phyloP scores from a whole-genome alignment of 2,888 invertebrate species.

The Himalopsyche kuldschensis region DNA sequence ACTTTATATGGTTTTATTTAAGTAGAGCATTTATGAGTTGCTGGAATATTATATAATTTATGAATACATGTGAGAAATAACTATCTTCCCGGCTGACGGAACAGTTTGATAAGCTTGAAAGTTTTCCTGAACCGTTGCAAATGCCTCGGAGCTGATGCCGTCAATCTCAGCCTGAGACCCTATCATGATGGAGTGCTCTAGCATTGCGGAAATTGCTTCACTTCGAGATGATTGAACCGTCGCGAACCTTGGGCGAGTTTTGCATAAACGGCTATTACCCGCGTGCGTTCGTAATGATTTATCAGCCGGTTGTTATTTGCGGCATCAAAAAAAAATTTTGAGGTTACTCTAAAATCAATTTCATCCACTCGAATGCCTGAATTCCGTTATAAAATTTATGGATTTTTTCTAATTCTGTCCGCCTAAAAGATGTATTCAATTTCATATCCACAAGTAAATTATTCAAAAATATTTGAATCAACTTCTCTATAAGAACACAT shows the following conservation, averaged over 20 bases:
- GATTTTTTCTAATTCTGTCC: no score
- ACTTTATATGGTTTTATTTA: no score
- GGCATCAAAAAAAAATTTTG: background rate
- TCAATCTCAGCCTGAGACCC: background rate
- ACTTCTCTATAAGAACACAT: no score
- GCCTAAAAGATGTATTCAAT: no score
- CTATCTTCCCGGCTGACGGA: background rate
- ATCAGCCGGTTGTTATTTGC: background rate
- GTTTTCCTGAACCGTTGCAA: background rate
- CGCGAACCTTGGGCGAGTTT: background rate
- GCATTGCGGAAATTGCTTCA: background rate
- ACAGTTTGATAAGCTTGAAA: background rate
- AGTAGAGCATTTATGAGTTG: background rate
- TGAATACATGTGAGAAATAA: background rate
- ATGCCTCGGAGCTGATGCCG: background rate
- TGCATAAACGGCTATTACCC: background rate
- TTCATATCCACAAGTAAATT: no score
- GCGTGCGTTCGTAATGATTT: background rate
- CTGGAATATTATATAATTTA: background rate
- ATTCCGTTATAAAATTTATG: no score
- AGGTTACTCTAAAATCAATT: background rate
- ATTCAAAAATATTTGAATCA: no score
- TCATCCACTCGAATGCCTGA: no score
- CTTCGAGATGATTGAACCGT: background rate
- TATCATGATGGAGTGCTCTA: background rate